Percentiles rank a stretch among this genome's conserved stretches.
These are phyloP conservation scores for Eurytoma californica DNA, from an alignment of 2,888 invertebrate species.

Conservation along the genomic window DNA sequence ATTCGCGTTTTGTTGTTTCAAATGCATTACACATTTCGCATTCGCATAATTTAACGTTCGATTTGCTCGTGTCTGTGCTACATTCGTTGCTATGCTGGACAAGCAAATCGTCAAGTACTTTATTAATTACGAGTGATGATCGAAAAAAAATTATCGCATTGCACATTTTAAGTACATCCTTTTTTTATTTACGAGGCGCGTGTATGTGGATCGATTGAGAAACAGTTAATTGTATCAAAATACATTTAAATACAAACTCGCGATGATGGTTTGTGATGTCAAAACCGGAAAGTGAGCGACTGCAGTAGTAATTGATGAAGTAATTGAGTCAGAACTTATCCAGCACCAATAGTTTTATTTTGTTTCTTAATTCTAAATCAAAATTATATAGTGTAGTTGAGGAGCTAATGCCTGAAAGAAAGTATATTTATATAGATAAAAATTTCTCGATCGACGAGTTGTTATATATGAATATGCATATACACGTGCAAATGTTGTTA, in stretches of 20 bases:
- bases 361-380: conserved; percentile 16
- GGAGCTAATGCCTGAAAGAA: conserved; percentile 26
- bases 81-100: conserved; percentile 33
- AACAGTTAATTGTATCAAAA: conserved; percentile 51
- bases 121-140: conserved; percentile 37
- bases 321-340: conserved; percentile 44
- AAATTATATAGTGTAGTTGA: conserved; percentile 30
- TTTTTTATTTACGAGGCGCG: background rate
- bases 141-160: conserved; percentile 13
- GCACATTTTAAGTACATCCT: background rate
- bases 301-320: conserved; percentile 41
- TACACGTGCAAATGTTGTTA: background rate
- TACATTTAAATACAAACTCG: conserved; percentile 39
- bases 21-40: background rate
- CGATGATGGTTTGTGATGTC: conserved; percentile 29
- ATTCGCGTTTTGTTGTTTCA: background rate
- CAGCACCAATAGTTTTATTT: conserved; percentile 10
- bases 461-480: conserved; percentile 15
- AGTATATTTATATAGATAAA: conserved; percentile 39
- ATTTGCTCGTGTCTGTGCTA: conserved; percentile 32
- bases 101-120: conserved; percentile 40
- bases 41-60: conserved; percentile 14
- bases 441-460: conserved; percentile 31
- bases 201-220: conserved; percentile 21
- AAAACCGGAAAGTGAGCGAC: background rate